Percentiles rank a stretch among this genome's conserved stretches.
Evolutionary conservation across 2,888 invertebrate genomes (phyloP).

Genomic region (Machimus rusticus): DNA sequence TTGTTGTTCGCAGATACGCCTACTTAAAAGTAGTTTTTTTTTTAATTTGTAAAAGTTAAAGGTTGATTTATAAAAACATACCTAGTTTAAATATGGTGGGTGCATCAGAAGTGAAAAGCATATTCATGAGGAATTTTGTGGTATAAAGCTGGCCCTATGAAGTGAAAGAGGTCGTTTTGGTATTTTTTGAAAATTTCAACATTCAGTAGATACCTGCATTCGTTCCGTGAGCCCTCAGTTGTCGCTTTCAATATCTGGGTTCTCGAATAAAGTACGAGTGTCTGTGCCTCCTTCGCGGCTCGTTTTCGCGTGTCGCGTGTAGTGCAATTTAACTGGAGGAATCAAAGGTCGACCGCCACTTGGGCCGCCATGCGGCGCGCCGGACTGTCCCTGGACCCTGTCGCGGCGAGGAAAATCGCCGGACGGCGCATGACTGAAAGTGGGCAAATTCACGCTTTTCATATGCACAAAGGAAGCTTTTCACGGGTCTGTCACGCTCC

Average conservation of each 20-base stretch:
- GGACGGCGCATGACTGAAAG: neutral
- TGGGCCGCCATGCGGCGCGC: neutral
- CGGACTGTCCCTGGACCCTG: neutral
- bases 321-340: neutral
- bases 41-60: no score
- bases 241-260: neutral
- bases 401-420: neutral
- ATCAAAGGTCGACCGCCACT: neutral
- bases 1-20: no score
- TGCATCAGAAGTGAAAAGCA: no score
- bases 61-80: no score
- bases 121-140: no score
- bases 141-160: no score
- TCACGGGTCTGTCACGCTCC: slow-evolving; percentile 24
- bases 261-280: neutral
- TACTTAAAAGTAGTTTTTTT: no score
- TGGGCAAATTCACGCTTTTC: slow-evolving; percentile 13
- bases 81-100: no score
- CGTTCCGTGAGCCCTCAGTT: neutral
- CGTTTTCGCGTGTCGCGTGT: neutral
- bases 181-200: neutral
- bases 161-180: neutral
- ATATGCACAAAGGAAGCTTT: neutral
- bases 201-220: neutral
- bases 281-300: neutral